Base-by-base conservation (phyloP, 1,140 invertebrate species). In the Caenorhabditis inopinata region DNA sequence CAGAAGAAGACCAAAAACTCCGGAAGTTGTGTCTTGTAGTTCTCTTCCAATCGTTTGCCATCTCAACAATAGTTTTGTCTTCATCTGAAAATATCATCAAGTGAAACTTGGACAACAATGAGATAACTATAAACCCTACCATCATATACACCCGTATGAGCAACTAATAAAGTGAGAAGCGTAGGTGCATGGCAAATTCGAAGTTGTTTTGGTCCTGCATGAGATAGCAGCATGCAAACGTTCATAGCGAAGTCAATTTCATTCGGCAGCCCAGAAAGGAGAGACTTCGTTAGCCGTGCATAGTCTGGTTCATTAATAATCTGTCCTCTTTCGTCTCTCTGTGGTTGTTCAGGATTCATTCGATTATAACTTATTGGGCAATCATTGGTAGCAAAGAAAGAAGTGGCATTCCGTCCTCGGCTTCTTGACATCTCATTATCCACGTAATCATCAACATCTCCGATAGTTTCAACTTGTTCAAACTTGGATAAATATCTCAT, bases 221-320 rank as follows among this genome's bases (percentile, higher is more conserved):
- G 96, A 23, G 95, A 95, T 81, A 99, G 90, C 62, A 99, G 90
- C 0, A 95, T 96, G 89, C 95, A 97, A 0, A 98, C 94, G 89
- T 98, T 98, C 75, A 99, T 93, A 2, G 96, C 96, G 90, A 98
- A 96, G 89, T 98, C 96, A 88, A 68, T 62, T 47, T 99, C 97
- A 89, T 99, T 99, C 16, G 96, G 96, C 84, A 99, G 90, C 0
- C 96, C 96, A 42, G 94, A 96, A 21, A 96, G 89, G 7, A 99
- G 90, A 0, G 96, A 96, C 32, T 96, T 91, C 23, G 94, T 92
- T 14, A 99, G 90, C 84, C 94, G 93, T 84, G 95, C 93, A 86
- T 96, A 95, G 74, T 84, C 84, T n/a, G 78, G 46, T 32, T 85
- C 76, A 21, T 62, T 35, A n/a, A 85, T 79, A 25, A 51, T 46